Conservation (phyloP, 1,140 invertebrate species). For the Kradibia gibbosae region DNA sequence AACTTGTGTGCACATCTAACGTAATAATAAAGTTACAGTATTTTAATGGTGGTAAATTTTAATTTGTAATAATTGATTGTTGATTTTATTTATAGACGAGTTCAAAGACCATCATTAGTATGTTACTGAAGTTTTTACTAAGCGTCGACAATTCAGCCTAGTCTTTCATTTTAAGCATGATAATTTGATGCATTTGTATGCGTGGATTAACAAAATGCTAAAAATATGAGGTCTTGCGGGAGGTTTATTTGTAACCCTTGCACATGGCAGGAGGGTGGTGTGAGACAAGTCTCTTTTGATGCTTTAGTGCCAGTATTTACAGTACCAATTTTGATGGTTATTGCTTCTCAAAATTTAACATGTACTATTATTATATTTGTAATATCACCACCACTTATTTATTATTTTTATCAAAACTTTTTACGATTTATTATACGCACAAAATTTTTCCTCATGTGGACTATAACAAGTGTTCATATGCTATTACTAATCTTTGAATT, state of each 20-base stretch:
- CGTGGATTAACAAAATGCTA: neutral
- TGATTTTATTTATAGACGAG: neutral
- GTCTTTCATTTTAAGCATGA: conserved; percentile 2
- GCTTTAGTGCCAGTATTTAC: conserved; percentile 77
- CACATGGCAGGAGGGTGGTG: conserved; percentile 67
- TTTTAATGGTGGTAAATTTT: neutral
- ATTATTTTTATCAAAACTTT: conserved; percentile 77
- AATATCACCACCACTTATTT: conserved; percentile 76
- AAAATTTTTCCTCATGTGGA: conserved; percentile 81
- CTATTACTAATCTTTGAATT: conserved; percentile 80
- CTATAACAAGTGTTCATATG: conserved; percentile 76
- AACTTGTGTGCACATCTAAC: too few relatives aligned
- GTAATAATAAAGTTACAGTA: neutral
- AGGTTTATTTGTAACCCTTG: conserved; percentile 69
- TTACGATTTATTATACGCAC: conserved; percentile 74
- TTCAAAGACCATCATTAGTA: neutral
- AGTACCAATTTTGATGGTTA: conserved; percentile 75
- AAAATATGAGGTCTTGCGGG: conserved; percentile 67
- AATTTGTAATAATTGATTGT: neutral
- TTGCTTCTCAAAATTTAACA: conserved; percentile 75
- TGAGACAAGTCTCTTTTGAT: conserved; percentile 73
- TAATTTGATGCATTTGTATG: neutral
- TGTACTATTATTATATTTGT: conserved; percentile 77
- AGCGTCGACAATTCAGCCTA: too few relatives aligned
- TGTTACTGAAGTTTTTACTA: neutral